Percentiles rank a stretch among this genome's conserved stretches.
Evolutionary conservation across 2,797 vertebrate species (phyloP).

Genomic region (Alectoris magna): DNA sequence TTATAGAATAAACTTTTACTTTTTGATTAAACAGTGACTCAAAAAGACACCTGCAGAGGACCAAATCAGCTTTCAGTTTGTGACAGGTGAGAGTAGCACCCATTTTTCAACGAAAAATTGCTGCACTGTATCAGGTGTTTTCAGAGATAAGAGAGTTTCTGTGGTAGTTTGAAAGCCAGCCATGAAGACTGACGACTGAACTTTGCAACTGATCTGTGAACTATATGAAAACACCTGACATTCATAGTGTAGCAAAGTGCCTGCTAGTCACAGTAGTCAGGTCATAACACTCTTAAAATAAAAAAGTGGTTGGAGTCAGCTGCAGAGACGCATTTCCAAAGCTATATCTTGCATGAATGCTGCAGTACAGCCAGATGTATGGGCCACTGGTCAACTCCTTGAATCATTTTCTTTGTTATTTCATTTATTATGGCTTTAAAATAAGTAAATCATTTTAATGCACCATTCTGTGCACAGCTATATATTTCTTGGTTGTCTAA

Average conservation of each 20-base stretch:
- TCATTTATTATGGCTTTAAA: constrained; percentile 23
- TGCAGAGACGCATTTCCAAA: not conserved
- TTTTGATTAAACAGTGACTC: not conserved
- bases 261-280: not conserved
- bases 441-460: not conserved
- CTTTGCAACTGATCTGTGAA: not conserved
- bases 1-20: not conserved
- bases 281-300: not conserved
- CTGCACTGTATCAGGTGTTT: not conserved
- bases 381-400: not conserved
- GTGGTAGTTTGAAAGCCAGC: not conserved
- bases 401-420: not conserved
- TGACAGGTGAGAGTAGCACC: not conserved
- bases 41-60: not conserved
- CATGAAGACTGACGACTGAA: not conserved
- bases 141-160: not conserved
- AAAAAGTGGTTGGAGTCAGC: not conserved
- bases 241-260: not conserved
- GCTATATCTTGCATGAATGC: not conserved
- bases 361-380: not conserved
- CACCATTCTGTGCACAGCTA: not conserved
- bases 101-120: not conserved
- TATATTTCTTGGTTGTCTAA: constrained; percentile 1
- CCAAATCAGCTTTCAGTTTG: not conserved
- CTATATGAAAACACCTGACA: not conserved